Percentiles rank a stretch among this genome's conserved stretches.
phyloP scores from a whole-genome alignment of 2,888 invertebrate species.

The Trachelus stipa region DNA sequence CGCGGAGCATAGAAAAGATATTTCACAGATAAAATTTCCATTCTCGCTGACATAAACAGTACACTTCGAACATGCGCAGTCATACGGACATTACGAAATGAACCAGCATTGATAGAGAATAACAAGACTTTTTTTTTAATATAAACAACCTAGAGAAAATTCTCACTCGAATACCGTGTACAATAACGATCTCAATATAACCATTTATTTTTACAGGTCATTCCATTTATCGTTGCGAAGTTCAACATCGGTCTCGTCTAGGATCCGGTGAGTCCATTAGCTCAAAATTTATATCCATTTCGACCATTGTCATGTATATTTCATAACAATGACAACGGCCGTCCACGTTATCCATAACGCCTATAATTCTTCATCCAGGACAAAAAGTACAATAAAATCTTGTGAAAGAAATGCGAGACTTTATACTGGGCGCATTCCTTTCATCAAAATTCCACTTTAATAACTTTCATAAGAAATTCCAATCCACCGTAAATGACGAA shows the following conservation, averaged over 20 bases:
- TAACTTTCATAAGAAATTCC: not conserved
- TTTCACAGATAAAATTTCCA: not conserved
- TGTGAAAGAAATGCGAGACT: slow-evolving; percentile 40
- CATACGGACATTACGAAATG: not conserved
- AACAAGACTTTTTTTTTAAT: not conserved
- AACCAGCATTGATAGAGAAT: not conserved
- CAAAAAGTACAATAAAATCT: not conserved
- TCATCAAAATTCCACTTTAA: not conserved
- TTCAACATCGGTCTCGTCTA: not conserved
- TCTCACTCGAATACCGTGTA: not conserved
- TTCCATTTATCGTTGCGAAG: not conserved
- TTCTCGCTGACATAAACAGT: not conserved
- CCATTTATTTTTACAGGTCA: not conserved
- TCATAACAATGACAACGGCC: not conserved
- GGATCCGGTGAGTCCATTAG: not conserved
- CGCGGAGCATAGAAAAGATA: not conserved
- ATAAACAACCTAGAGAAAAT: not conserved
- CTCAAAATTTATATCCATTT: not conserved
- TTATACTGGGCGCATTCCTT: slow-evolving; percentile 43
- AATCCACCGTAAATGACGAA: not conserved
- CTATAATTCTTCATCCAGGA: not conserved
- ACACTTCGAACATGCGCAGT: not conserved
- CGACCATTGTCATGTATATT: not conserved
- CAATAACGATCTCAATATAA: not conserved
- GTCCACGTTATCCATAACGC: not conserved